Base-by-base conservation (phyloP, 1,140 invertebrate genomes). In the Centruroides sculpturatus region DNA sequence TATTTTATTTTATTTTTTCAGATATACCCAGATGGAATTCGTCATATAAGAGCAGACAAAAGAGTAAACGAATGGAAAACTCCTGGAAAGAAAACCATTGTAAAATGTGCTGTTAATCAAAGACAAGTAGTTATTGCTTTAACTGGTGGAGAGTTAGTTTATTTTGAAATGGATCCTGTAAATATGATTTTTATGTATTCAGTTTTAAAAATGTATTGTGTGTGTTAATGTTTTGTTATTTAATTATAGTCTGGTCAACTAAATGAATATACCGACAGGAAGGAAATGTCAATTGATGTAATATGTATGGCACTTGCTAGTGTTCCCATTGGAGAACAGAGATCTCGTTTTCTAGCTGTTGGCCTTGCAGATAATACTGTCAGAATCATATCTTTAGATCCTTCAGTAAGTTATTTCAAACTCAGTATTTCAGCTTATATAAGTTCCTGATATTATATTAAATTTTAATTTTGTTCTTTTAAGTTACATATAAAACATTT, bases 141-240 rank as follows among this genome's bases (percentile, higher is more conserved):
- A 5, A 91, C 91, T 47, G 96, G 95, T 0, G 93, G 95, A 55
- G 96, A 99, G 79, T 77, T 99, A 34, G 93, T 99, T 13, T 99
- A 99, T 77, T 99, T 99, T 76, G 96, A 99, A 81, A 95, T 99
- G 93, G 95, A 99, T 75, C 86, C 89, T 64, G 92, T 95, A 83
- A 85, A 85, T 81, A 41, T 41, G 41, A 6, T 41, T 41, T 41
- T 8, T 41, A 41, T 41, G 41, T 41, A 41, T 41, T 41, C 5
- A 41, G 8, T 41, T 41, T 41, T 41, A 41, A 41, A 41, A 41
- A 41, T 41, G 36, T 41, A 41, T 41, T 41, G 36, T 4, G 4
- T 41, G 7, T 4, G 7, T 41, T 41, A 41, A 41, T 41, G 41
- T 41, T 41, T 41, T 41, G 5, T 41, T 41, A 41, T 23, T 23